Conservation (phyloP, 2,113 vertebrate species). For the Elachura formosa region DNA sequence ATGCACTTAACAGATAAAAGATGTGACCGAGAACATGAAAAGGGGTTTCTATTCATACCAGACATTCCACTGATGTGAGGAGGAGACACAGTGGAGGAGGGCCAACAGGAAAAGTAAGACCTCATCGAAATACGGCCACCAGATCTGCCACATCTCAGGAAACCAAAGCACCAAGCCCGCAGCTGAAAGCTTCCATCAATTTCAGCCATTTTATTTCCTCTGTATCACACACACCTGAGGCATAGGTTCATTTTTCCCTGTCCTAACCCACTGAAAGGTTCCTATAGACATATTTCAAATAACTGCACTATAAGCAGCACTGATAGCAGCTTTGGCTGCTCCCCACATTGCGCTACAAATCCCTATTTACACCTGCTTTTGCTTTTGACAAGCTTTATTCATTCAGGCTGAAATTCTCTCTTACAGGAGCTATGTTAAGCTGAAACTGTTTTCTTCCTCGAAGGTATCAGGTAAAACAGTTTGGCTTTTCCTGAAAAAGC, state of each 20-base stretch:
- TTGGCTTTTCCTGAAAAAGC: neutral
- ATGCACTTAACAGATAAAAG: neutral
- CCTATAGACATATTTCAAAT: neutral
- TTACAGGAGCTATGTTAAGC: neutral
- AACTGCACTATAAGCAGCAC: neutral
- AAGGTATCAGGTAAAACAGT: neutral
- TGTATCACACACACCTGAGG: neutral
- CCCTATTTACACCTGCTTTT: neutral
- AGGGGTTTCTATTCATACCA: conserved; percentile 17
- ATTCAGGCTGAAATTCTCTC: neutral
- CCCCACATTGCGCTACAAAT: neutral
- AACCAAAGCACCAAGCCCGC: neutral
- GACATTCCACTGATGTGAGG: neutral
- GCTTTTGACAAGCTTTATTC: neutral
- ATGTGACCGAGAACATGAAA: neutral
- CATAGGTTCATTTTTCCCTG: neutral
- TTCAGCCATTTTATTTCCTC: neutral
- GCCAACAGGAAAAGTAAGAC: neutral
- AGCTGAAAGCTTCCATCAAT: neutral
- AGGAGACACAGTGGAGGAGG: neutral
- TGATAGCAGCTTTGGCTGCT: neutral
- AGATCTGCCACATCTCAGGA: neutral
- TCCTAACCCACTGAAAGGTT: neutral
- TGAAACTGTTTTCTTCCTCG: neutral
- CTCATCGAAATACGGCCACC: neutral